Conservation (phyloP, 2,797 vertebrate species). For the Pelobates cultripes region DNA sequence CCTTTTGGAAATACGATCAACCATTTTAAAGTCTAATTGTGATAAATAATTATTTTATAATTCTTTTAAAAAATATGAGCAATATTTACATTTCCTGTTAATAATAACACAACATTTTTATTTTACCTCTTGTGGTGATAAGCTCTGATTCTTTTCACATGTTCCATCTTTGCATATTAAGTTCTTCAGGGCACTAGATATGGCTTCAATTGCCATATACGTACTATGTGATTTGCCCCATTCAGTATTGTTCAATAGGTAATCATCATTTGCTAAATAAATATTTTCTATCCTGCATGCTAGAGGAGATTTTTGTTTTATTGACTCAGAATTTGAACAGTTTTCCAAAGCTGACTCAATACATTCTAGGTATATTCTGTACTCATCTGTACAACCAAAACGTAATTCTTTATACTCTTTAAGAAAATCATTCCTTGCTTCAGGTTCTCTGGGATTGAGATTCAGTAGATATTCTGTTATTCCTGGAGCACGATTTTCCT, state of each 20-base stretch:
- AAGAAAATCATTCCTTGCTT: slow-evolving; percentile 8
- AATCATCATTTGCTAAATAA: slow-evolving; percentile 64
- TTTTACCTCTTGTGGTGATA: slow-evolving; percentile 32
- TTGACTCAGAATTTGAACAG: not conserved
- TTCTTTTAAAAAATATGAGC: no score
- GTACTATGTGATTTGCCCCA: slow-evolving; percentile 49
- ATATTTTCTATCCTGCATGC: slow-evolving; percentile 57
- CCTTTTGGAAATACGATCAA: no score
- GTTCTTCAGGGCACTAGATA: slow-evolving; percentile 56
- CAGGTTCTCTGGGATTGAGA: not conserved
- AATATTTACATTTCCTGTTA: no score
- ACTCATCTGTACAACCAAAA: slow-evolving; percentile 34
- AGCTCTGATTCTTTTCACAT: slow-evolving; percentile 10
- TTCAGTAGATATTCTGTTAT: slow-evolving; percentile 25
- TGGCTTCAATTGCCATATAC: slow-evolving; percentile 62
- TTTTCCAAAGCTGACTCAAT: not conserved
- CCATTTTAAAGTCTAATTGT: no score
- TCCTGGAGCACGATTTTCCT: not conserved
- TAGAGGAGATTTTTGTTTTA: slow-evolving; percentile 19
- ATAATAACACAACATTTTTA: not conserved
- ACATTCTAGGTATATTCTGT: slow-evolving; percentile 17
- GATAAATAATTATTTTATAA: no score
- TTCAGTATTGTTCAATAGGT: slow-evolving; percentile 56
- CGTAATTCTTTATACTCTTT: slow-evolving; percentile 26
- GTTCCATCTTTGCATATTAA: slow-evolving; percentile 40